Evolutionary conservation across 1,140 invertebrate genomes (phyloP).

Genomic region (Drosophila sp.): DNA sequence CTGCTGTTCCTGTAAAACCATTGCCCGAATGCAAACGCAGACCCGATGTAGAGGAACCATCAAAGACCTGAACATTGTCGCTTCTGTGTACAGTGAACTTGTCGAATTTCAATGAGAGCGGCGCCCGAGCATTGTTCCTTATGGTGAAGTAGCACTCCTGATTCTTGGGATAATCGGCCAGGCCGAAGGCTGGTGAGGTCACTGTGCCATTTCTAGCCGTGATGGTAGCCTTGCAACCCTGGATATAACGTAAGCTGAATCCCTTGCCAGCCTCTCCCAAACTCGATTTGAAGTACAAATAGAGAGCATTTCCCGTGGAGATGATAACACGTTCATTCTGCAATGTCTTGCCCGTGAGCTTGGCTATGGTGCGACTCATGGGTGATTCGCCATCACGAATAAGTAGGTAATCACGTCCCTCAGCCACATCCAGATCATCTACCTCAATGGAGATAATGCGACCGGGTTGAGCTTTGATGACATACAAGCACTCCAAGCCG

Average conservation of each 20-base stretch:
- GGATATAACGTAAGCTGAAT: slow-evolving; percentile 95
- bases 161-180: slow-evolving; percentile 94
- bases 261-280: slow-evolving; percentile 93
- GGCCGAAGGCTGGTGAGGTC: slow-evolving; percentile 92
- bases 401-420: slow-evolving; percentile 93
- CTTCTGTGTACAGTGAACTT: slow-evolving; percentile 93
- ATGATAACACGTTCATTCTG: slow-evolving; percentile 94
- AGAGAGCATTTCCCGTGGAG: slow-evolving; percentile 94
- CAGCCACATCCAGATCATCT: slow-evolving; percentile 94
- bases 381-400: slow-evolving; percentile 95
- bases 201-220: slow-evolving; percentile 92
- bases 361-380: slow-evolving; percentile 91
- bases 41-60: slow-evolving; percentile 93
- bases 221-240: slow-evolving; percentile 93
- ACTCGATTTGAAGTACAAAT: slow-evolving; percentile 96
- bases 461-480: slow-evolving; percentile 93
- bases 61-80: slow-evolving; percentile 95
- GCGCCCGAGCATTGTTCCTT: slow-evolving; percentile 91
- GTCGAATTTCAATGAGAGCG: slow-evolving; percentile 94
- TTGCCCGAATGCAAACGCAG: slow-evolving; percentile 93
- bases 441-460: slow-evolving; percentile 95
- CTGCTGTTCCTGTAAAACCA: slow-evolving; percentile 90
- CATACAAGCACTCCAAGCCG: slow-evolving; percentile 96
- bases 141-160: slow-evolving; percentile 95
- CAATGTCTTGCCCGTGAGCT: slow-evolving; percentile 90